Percentiles rank a stretch among this genome's conserved stretches.
phyloP scores from a whole-genome alignment of 1,140 invertebrate genomes.

The Lanistes nyassanus region DNA sequence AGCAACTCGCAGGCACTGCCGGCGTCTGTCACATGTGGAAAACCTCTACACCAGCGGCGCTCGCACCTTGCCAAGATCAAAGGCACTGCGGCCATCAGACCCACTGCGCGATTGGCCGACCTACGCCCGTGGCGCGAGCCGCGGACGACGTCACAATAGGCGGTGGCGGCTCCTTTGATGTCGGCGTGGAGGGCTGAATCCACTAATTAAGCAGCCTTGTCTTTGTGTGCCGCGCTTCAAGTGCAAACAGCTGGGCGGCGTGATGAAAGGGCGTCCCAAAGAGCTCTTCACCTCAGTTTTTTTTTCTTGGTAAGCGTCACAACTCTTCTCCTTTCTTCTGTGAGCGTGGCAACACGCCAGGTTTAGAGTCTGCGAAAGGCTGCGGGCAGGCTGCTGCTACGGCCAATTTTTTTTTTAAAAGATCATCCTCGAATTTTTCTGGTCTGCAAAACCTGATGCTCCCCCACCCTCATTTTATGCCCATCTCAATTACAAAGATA shows the following conservation, averaged over 20 bases:
- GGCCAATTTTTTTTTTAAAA: background rate
- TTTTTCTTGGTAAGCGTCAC: background rate
- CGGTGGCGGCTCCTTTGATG: slow-evolving; percentile 22
- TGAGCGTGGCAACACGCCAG: too few species aligned
- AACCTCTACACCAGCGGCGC: slow-evolving; percentile 15
- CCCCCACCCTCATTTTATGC: too few species aligned
- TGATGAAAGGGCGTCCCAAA: background rate
- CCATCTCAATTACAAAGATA: too few species aligned
- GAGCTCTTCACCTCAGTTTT: background rate
- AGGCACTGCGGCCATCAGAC: slow-evolving; percentile 4
- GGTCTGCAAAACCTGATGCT: background rate
- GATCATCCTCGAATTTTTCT: background rate
- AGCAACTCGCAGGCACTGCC: background rate
- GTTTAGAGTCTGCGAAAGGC: too few species aligned
- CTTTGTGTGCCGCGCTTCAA: slow-evolving; percentile 17
- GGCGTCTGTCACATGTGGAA: background rate
- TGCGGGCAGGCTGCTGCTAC: background rate
- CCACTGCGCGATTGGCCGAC: background rate
- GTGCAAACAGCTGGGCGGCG: slow-evolving; percentile 26
- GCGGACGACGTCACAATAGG: slow-evolving; percentile 10
- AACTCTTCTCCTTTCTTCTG: background rate
- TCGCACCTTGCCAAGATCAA: slow-evolving; percentile 25
- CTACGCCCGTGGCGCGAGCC: slow-evolving; percentile 10
- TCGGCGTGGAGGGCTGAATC: slow-evolving; percentile 6
- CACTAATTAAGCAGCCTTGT: slow-evolving; percentile 20